Evolutionary conservation across 53 echinoderm and acorn worm genomes (phyloP).

Genomic region (Echinometra lucunter): DNA sequence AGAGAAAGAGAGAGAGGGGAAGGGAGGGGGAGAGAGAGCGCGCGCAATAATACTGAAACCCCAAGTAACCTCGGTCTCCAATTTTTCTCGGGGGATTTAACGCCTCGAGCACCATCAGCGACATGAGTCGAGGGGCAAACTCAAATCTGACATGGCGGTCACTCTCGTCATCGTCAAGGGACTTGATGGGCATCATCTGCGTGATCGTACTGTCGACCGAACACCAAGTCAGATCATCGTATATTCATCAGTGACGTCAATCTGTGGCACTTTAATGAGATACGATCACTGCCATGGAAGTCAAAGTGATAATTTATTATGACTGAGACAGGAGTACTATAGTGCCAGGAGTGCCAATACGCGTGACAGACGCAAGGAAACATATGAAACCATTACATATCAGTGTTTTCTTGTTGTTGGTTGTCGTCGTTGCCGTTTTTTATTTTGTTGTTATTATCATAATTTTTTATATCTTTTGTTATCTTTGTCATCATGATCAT

Average conservation of each 20-base stretch:
- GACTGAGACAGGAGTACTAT: not conserved
- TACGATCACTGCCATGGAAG: slow-evolving; percentile 14
- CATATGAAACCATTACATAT: not conserved
- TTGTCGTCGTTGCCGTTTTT: not conserved
- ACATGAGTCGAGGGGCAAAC: slow-evolving; percentile 8
- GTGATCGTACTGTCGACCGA: not conserved
- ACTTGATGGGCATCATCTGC: slow-evolving; percentile 15
- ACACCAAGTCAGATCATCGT: slow-evolving; percentile 2
- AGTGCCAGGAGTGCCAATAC: not conserved
- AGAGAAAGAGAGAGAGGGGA: not conserved
- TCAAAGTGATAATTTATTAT: not conserved
- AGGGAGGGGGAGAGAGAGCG: not conserved
- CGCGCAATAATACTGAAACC: not conserved
- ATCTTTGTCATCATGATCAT: not conserved
- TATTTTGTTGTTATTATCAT: too few relatives aligned
- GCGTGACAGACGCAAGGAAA: not conserved
- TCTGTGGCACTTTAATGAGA: slow-evolving; percentile 17
- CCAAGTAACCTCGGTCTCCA: not conserved
- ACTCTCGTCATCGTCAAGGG: not conserved
- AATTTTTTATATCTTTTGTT: too few relatives aligned
- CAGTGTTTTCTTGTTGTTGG: not conserved
- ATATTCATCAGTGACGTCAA: slow-evolving; percentile 19
- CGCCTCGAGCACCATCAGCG: slow-evolving; percentile 3
- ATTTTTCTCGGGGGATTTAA: not conserved
- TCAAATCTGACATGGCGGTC: slow-evolving; percentile 25